Base-by-base conservation (phyloP, 2,888 invertebrate species). In the Lissonota sp. region DNA sequence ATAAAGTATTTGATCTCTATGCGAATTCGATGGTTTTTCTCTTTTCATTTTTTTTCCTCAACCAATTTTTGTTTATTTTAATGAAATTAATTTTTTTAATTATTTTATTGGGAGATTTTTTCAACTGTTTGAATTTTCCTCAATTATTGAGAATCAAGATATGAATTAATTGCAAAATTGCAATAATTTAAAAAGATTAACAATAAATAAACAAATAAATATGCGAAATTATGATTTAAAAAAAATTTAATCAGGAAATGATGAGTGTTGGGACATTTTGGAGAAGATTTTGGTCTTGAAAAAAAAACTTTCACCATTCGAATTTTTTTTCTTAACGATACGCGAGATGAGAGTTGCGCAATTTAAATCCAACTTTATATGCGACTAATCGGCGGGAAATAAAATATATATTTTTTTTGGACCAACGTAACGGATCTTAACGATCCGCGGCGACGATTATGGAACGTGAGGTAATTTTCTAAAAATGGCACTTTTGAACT, bases 1-100 rank as follows among this genome's bases (percentile, higher is more conserved):
- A 90, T 90, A 90, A 91, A 90, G 84, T 86, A 84, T 89, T 90
- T 88, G 87, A 26, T 26, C 87, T 90, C 90, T 87, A 87, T 86
- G 69, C 75, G 72, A 12, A 55, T 37, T 12, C 14, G 8, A 37
- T 39, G 14, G 16, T 40, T 67, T 64, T 58, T 42, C 44, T 63
- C 6, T 37, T 51, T 26, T 8, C 44, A 8, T 7, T 49, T 12
- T 63, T n/a, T 44, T 55, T 37, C 10, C 5, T 51, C 14, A 1
- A 14, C n/a, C n/a, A 4, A 26, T 26, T 26, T 26, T 26, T 26
- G 3, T 26, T 26, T 26, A 26, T 26, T 3, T 26, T 26, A 26
- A 26, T 2, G 1, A 26, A 26, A 26, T 26, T 26, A 26, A 26
- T 26, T 26, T 26, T 26, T 26, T 26, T 3, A 26, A 3, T 26